Base-by-base conservation (phyloP, 2,113 vertebrate genomes). In the Paracanthobrama guichenoti region DNA sequence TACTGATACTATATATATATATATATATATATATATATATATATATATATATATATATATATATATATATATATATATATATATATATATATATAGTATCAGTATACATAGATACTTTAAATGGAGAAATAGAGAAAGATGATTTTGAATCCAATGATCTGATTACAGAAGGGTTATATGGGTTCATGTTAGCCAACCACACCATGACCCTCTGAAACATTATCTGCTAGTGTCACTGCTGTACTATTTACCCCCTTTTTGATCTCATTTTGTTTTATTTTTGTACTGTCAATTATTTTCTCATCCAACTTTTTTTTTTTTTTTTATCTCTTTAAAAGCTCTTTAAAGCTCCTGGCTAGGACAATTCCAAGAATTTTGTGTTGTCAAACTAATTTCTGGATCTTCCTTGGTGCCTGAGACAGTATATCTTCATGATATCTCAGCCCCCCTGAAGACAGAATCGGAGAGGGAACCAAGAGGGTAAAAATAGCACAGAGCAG, bases 401-500 rank as follows among this genome's bases (percentile, higher is more conserved):
- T 55, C 48, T 64, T 64, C 11, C 24, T 59, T 39, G 24, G 66
- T 76, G 50, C 53, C 48, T 82, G 10, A 78, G 78, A 75, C 53
- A 59, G 75, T 57, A 50, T 75, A 53, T 84, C 67, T 88, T 74
- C 13, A 28, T 3, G 69, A 73, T 81, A 44, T 64, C 76, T 82
- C 75, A 66, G 77, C 79, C 67, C 50, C 77, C 62, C 79, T 77
- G 60, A 84, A 82, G 84, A 86, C 86, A 69, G 67, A 77, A 67
- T 55, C 64, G 57, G 72, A 83, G 64, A 55, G 67, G 78, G 86
- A 86, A 84, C 79, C 79, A 86, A 84, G 66, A 26, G 35, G 46
- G 78, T 86, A 89, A 86, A 89, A 89, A 89, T 89, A 89, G 84
- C 62, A 66, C 14, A 50, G 44, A 77, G 62, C 84, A 89, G 88